Conservation (phyloP, 92 coral and sea anemone species). For the Phenganax marumi region DNA sequence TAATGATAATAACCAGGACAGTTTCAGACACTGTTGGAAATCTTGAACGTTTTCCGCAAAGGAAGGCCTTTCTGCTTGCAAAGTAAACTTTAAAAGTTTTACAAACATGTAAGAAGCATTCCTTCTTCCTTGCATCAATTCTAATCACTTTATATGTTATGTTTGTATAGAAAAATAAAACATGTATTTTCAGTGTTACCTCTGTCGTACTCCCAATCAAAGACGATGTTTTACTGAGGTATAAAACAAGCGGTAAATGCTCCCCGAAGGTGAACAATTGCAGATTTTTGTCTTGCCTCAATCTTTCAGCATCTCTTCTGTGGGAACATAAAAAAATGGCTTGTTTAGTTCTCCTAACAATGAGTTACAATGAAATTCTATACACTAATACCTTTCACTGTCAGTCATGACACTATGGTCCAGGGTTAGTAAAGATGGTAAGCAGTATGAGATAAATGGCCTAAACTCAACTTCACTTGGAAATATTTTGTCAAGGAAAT, state of each 20-base stretch:
- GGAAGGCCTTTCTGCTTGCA: no score
- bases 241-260: constrained; percentile 68
- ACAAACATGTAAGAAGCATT: no score
- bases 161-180: background rate
- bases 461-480: constrained; percentile 72
- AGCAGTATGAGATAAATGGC: constrained; percentile 65
- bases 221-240: constrained; percentile 51
- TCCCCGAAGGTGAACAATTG: constrained; percentile 71
- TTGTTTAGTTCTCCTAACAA: constrained; percentile 5
- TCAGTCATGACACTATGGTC: constrained; percentile 65
- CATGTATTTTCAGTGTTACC: background rate
- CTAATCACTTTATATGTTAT: background rate
- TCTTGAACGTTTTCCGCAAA: no score
- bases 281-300: constrained; percentile 59
- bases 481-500: constrained; percentile 24
- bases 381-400: constrained; percentile 65
- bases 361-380: background rate
- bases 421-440: constrained; percentile 64
- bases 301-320: constrained; percentile 58
- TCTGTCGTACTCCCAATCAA: background rate
- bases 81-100: no score
- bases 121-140: no score
- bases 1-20: no score
- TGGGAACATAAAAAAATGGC: background rate
- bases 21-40: no score